Evolutionary conservation across 1,140 invertebrate genomes (phyloP), one percentile per base, ranked within the genome.

Genomic region (Lepidurus packardi): DNA sequence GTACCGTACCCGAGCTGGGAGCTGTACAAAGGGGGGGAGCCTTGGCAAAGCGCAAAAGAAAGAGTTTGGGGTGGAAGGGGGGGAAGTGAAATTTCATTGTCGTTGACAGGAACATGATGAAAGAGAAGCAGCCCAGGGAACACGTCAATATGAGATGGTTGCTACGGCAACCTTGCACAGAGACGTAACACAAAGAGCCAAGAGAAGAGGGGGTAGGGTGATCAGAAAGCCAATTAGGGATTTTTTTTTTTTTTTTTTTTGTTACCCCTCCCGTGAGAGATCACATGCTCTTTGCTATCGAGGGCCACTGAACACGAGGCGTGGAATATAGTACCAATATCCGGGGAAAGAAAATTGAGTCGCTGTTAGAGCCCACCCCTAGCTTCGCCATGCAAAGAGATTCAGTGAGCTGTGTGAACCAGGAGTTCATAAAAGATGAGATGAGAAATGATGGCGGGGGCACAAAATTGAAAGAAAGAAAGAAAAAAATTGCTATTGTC

Each of bases 91-190:
- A 65, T 65, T 65, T 4, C 53, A 65, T 65, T 65, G 53, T 65
- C 53, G 53, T 65, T 65, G 53, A 65, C 53, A 65, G 13, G 53
- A 65, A 65, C 53, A 7, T 65, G 53, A 65, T 65, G 53, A 65
- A 65, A 65, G 53, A 13, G 53, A 65, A n/a, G 16, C 53, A 11
- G 16, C 13, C 47, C 9, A n/a, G 47, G 21, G 47, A 65, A 21
- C 53, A 65, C 53, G 53, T 65, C 53, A 65, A 65, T 65, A 65
- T 65, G 53, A 65, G 53, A 65, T 65, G 53, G 53, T 65, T 65
- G 53, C 53, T 65, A 65, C 16, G 53, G 53, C 21, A 65, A 65
- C 53, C 53, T 65, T 1, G 53, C 53, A 65, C 53, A 21, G 53
- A 65, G 53, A 65, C 53, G 53, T 65, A 65, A 65, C 53, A 65